These are phyloP conservation scores for Bombus superbus DNA, from an alignment of 1,140 invertebrate genomes.

Conservation along the genomic window DNA sequence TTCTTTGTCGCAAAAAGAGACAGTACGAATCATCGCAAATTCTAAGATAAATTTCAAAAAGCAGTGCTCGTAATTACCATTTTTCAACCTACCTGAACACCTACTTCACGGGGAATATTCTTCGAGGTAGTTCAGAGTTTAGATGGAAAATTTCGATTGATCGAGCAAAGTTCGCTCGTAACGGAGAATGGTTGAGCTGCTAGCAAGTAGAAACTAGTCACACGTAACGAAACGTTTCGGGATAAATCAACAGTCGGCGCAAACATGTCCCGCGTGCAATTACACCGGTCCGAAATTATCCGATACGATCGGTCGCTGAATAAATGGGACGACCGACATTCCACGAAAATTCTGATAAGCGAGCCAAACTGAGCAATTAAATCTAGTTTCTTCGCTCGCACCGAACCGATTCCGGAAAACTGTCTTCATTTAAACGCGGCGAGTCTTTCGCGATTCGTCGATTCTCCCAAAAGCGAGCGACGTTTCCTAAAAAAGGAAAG, in stretches of 20 bases:
- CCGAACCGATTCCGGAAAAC: background rate
- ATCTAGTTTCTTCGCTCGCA: background rate
- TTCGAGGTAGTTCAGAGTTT: background rate
- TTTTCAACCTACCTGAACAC: too few species aligned
- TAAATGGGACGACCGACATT: conserved; percentile 40
- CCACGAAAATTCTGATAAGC: conserved; percentile 38
- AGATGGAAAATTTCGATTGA: background rate
- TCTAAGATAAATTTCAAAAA: too few species aligned
- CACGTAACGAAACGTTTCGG: background rate
- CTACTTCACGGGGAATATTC: background rate
- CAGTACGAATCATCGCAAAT: too few species aligned
- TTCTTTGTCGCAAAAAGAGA: too few species aligned
- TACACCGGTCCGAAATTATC: conserved; percentile 32
- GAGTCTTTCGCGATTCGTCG: background rate
- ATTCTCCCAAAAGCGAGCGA: background rate
- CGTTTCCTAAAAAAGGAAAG: background rate
- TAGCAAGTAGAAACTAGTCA: background rate
- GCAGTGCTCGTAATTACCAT: too few species aligned
- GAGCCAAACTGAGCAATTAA: conserved; percentile 23
- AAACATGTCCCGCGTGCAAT: conserved; percentile 38
- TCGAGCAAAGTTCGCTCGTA: background rate
- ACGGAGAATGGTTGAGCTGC: background rate
- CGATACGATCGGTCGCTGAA: conserved; percentile 36
- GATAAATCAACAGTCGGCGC: conserved; percentile 31
- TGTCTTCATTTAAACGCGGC: background rate